Base-by-base conservation (phyloP, 2,888 invertebrate species). In the Disparrhopalites patrizii region DNA sequence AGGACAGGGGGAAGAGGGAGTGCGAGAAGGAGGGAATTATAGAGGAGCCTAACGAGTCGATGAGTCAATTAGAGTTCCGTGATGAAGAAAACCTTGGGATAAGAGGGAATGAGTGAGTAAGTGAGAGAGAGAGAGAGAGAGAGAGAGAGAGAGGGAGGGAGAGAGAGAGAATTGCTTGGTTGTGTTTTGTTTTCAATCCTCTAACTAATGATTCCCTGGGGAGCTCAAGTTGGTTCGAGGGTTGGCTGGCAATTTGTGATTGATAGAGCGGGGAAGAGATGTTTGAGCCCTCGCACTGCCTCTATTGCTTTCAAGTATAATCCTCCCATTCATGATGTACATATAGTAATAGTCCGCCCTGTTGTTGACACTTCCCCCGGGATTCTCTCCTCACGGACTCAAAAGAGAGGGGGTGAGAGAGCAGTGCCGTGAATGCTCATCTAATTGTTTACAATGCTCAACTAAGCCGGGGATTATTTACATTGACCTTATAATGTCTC, bases 391-490 rank as follows among this genome's bases (percentile, higher is more conserved):
- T n/a, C n/a, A n/a, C n/a, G n/a, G n/a, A n/a, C n/a, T n/a, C n/a
- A n/a, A n/a, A n/a, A n/a, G n/a, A n/a, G n/a, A n/a, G n/a, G n/a
- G n/a, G n/a, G n/a, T n/a, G n/a, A n/a, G n/a, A n/a, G n/a, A n/a
- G n/a, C n/a, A n/a, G 54, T 54, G 36, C 56, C 55, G 57, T 61
- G 31, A 52, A 63, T 67, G 67, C 54, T 55, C 67, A 67, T 65
- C 65, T 65, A 65, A 68, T 68, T 68, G 68, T 68, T 68, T 68
- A 64, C 63, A 68, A 65, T 64, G 64, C 64, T 65, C 65, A 60
- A 31, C 57, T 64, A 55, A 61, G 67, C 51, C 38, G 20, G 50
- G 51, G 57, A 61, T 65, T 68, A 68, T 68, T 68, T 68, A 62
- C 65, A 65, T 52, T 64, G 62, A 65, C 65, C 68, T 68, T 56